Evolutionary conservation across 2,797 vertebrate genomes (phyloP).

Genomic region (Sebastes taczanowskii): DNA sequence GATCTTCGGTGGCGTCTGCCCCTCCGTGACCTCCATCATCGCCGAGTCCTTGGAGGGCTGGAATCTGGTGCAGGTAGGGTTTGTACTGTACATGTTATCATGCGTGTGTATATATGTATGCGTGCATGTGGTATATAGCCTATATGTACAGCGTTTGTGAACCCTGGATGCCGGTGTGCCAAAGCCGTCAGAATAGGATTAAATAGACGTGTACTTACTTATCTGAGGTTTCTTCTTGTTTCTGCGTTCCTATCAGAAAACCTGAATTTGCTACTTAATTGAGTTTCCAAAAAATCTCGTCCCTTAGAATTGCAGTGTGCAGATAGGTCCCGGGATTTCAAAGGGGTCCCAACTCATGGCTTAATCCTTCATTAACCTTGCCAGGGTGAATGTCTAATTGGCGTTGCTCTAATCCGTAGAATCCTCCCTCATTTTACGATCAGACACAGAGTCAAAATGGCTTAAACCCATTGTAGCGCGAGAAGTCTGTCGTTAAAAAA

Average conservation of each 20-base stretch:
- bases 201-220: neutral
- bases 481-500: neutral
- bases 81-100: neutral
- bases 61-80: constrained; percentile 98
- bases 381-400: constrained; percentile 40
- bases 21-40: constrained; percentile 98
- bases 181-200: neutral
- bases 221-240: neutral
- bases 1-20: constrained; percentile 99
- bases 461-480: neutral
- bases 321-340: constrained; percentile 26
- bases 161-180: neutral
- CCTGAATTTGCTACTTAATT: neutral
- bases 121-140: neutral
- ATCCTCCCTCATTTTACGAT: constrained; percentile 29
- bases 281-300: neutral
- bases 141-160: neutral
- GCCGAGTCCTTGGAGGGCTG: constrained; percentile 98
- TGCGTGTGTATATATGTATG: neutral
- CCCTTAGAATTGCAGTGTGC: neutral
- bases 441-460: constrained; percentile 26
- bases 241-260: neutral
- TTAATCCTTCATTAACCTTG: constrained; percentile 60
- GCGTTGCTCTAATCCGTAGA: constrained; percentile 32
- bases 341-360: constrained; percentile 30